phyloP scores from a whole-genome alignment of 1,140 invertebrate genomes.

The Pomphorhynchus laevis region DNA sequence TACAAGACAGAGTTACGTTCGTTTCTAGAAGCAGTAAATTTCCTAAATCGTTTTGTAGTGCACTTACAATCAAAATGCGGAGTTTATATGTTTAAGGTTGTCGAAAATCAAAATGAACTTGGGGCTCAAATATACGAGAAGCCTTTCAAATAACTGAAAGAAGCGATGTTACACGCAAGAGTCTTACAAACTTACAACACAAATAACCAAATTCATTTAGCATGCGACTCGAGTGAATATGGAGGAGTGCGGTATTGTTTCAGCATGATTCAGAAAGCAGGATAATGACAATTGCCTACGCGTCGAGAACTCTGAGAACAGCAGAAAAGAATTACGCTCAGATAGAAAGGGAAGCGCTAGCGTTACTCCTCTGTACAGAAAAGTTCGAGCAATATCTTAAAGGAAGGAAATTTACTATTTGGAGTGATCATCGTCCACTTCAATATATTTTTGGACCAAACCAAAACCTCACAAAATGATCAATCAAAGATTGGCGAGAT shows the following conservation, averaged over 20 bases:
- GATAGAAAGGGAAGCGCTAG: constrained; percentile 14
- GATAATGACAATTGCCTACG: constrained; percentile 21
- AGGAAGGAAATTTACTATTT: constrained; percentile 1
- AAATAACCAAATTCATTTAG: constrained; percentile 16
- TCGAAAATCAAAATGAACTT: constrained; percentile 10
- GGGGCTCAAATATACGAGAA: not conserved
- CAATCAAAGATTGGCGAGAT: constrained; percentile 4
- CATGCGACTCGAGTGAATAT: constrained; percentile 14
- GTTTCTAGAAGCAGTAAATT: too few relatives aligned
- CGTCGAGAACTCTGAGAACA: constrained; percentile 9
- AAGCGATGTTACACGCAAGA: constrained; percentile 11
- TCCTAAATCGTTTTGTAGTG: too few relatives aligned
- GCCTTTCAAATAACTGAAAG: constrained; percentile 1
- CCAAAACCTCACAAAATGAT: not conserved
- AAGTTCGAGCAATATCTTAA: not conserved
- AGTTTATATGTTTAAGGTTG: too few relatives aligned
- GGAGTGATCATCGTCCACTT: not conserved
- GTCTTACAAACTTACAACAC: constrained; percentile 18
- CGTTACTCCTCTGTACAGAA: not conserved
- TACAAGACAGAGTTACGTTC: too few relatives aligned
- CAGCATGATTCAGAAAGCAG: constrained; percentile 12
- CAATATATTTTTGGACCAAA: not conserved
- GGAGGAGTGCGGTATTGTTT: constrained; percentile 20
- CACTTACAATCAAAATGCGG: too few relatives aligned
- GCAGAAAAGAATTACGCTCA: constrained; percentile 14